phyloP scores from a whole-genome alignment of 2,888 invertebrate species.

The Polydrusus pterygomalis region DNA sequence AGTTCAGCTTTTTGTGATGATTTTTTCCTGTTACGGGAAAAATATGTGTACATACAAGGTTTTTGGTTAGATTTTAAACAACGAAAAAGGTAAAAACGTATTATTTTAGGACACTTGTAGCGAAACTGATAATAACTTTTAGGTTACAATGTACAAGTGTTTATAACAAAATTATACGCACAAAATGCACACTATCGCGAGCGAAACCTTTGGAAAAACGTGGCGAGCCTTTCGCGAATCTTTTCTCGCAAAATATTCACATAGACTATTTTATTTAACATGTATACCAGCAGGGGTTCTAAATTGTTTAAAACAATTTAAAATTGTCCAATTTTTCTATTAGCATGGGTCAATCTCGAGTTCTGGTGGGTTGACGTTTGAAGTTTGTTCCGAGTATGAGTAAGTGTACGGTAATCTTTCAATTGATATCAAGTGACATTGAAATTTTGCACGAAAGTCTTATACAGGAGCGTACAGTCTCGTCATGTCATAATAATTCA shows the following conservation, averaged over 20 bases:
- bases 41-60: too few species aligned
- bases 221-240: neutral
- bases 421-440: constrained; percentile 26
- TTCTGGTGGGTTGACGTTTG: neutral
- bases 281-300: neutral
- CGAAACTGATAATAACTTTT: too few species aligned
- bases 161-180: too few species aligned
- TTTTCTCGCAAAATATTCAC: constrained; percentile 24
- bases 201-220: neutral
- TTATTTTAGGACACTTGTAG: too few species aligned
- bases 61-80: too few species aligned
- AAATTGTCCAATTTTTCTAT: constrained; percentile 51
- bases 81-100: too few species aligned
- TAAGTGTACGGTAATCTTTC: neutral
- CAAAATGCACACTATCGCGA: too few species aligned
- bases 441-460: neutral
- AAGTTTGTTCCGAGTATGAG: neutral
- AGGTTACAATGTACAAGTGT: too few species aligned
- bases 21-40: neutral
- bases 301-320: constrained; percentile 33
- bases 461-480: too few species aligned
- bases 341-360: constrained; percentile 18
- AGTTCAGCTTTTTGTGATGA: neutral
- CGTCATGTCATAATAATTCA: too few species aligned
- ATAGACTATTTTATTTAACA: constrained; percentile 14